Base-by-base conservation (phyloP, 2,888 invertebrate species). In the Lepetodrilus schrolli region DNA sequence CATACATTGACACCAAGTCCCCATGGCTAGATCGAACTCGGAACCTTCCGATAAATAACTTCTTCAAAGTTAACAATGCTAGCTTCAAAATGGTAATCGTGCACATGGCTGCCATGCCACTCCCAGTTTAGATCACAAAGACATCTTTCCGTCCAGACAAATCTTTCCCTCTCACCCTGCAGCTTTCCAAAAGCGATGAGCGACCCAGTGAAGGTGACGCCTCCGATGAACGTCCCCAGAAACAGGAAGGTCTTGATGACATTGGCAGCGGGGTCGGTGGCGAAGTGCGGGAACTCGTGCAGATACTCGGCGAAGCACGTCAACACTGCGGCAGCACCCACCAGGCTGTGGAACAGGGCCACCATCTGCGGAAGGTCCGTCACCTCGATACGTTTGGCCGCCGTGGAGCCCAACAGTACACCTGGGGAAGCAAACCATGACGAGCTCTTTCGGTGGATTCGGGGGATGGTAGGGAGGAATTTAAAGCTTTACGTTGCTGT, bases 161-260 rank as follows among this genome's bases (percentile, higher is more conserved):
- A n/a, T n/a, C n/a, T n/a, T n/a, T 20, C 20, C 20, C 37, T 48
- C 74, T 74, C 78, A 91, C 92, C 92, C 91, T 96, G 96, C 58
- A 96, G 93, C 92, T 96, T 96, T 79, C 96, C 96, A 90, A 96
- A 96, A 13, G 96, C 96, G 76, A 96, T 93, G 65, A 96, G 91
- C 0, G 96, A 96, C 3, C 96, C 96, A 81, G 95, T 95, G 92
- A 96, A 96, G 2, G 96, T 96, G 69, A 96, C 95, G 58, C 96
- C 96, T 76, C 96, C 96, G 86, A 96, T 96, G 91, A 94, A 96
- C 0, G 96, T 96, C 21, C 96, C 96, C 65, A 96, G 92, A 92
- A 96, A 96, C 43, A 96, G 92, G 2, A 96, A 94, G 0, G 95
- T 95, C 91, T 95, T 96, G 81, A 95, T 92, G 48, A 96, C 95